Conservation (phyloP, 2,797 vertebrate species). For the Sebastes diploproa region DNA sequence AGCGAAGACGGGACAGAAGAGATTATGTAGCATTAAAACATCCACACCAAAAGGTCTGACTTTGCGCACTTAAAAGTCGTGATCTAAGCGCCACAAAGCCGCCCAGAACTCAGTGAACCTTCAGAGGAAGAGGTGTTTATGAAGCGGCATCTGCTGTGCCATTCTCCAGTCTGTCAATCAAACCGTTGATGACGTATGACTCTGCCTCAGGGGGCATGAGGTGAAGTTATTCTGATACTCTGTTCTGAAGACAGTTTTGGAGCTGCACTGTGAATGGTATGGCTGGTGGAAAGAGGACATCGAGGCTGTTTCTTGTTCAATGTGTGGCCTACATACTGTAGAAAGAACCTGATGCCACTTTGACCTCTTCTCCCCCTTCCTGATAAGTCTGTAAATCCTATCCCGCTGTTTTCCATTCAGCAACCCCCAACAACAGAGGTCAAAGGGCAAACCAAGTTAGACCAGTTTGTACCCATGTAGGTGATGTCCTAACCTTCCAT, state of each 20-base stretch:
- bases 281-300: neutral
- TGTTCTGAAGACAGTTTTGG: constrained; percentile 1
- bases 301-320: neutral
- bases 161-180: constrained; percentile 29
- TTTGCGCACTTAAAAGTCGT: neutral
- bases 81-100: neutral
- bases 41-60: neutral
- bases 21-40: neutral
- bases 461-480: neutral
- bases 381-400: constrained; percentile 34
- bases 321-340: constrained; percentile 6
- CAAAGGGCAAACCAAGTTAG: constrained; percentile 23
- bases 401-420: constrained; percentile 35
- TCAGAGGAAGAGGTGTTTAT: constrained; percentile 40
- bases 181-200: neutral
- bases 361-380: neutral
- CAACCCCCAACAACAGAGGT: constrained; percentile 7
- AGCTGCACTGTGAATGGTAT: neutral
- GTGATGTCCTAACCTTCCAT: neutral
- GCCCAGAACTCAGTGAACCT: neutral
- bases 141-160: neutral
- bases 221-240: neutral
- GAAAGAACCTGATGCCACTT: neutral
- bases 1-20: neutral
- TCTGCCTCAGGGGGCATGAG: neutral